These are phyloP conservation scores for Acanthochromis polyacanthus DNA, from an alignment of 2,113 vertebrate species.

Conservation along the genomic window DNA sequence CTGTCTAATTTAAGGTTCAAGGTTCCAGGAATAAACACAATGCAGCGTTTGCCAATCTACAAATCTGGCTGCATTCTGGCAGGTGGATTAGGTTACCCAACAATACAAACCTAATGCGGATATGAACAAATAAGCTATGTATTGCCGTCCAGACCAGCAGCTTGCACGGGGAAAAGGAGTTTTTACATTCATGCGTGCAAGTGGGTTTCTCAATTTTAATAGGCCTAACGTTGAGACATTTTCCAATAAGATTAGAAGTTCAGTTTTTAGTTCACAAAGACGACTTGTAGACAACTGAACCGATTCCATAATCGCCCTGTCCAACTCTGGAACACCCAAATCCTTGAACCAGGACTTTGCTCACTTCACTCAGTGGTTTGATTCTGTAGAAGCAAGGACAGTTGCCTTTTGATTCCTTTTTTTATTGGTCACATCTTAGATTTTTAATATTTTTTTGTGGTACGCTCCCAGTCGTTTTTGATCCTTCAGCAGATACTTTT, in stretches of 20 bases:
- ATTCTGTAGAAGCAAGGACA: slow-evolving; percentile 4
- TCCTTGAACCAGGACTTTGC: background rate
- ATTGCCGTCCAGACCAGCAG: background rate
- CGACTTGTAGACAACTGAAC: slow-evolving; percentile 44
- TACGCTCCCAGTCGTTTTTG: background rate
- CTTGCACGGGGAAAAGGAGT: background rate
- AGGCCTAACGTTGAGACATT: slow-evolving; percentile 45
- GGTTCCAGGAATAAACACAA: slow-evolving; percentile 22
- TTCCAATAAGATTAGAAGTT: slow-evolving; percentile 53
- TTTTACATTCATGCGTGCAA: slow-evolving; percentile 1
- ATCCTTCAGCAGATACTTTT: background rate
- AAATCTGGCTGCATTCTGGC: slow-evolving; percentile 20
- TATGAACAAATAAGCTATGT: slow-evolving; percentile 32
- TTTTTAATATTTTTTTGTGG: background rate
- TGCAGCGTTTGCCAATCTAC: slow-evolving; percentile 27
- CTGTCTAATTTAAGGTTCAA: background rate
- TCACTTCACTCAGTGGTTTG: slow-evolving; percentile 33
- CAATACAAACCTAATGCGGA: slow-evolving; percentile 40
- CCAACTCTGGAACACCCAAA: slow-evolving; percentile 5
- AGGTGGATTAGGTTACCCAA: slow-evolving; percentile 71
- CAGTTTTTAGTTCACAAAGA: slow-evolving; percentile 49
- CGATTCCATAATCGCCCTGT: slow-evolving; percentile 40
- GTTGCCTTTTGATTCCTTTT: background rate
- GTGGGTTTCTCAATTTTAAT: slow-evolving; percentile 51
- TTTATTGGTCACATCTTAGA: background rate